phyloP scores from a whole-genome alignment of 1,140 invertebrate species.

The Gryon sp. region DNA sequence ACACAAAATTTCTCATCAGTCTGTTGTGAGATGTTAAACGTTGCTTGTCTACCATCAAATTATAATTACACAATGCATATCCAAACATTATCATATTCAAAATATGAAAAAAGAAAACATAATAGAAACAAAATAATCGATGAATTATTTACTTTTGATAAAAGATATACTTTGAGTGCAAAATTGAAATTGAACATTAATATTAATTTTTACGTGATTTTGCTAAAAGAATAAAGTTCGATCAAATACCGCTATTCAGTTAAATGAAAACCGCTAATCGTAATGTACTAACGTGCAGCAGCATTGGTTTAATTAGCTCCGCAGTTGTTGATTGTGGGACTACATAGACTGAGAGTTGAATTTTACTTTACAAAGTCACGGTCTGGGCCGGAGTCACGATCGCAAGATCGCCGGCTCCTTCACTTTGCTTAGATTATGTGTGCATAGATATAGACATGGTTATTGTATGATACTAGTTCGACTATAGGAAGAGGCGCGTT shows the following conservation, averaged over 20 bases:
- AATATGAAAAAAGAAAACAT: not conserved
- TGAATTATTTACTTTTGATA: no score
- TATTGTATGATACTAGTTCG: conserved; percentile 55
- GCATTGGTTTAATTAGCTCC: conserved; percentile 47
- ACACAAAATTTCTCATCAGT: conserved; percentile 37
- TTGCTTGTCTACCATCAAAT: conserved; percentile 14
- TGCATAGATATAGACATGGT: conserved; percentile 57
- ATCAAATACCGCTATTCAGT: conserved; percentile 31
- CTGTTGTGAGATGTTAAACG: conserved; percentile 22
- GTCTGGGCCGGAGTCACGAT: conserved; percentile 62
- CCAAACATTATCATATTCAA: no score
- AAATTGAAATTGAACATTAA: no score
- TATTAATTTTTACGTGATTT: no score
- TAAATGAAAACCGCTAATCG: conserved; percentile 48
- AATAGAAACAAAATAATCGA: not conserved
- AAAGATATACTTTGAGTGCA: no score
- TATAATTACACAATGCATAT: no score
- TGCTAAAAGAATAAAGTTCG: conserved; percentile 25
- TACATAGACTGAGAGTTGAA: conserved; percentile 36
- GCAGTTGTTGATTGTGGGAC: conserved; percentile 48
- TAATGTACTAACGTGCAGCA: conserved; percentile 6
- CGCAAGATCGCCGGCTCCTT: conserved; percentile 45
- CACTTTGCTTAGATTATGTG: conserved; percentile 42
- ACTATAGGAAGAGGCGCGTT: conserved; percentile 47
- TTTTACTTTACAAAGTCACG: conserved; percentile 65